Evolutionary conservation across 2,888 invertebrate species (phyloP).

Genomic region (Gandaritis pyraliata): DNA sequence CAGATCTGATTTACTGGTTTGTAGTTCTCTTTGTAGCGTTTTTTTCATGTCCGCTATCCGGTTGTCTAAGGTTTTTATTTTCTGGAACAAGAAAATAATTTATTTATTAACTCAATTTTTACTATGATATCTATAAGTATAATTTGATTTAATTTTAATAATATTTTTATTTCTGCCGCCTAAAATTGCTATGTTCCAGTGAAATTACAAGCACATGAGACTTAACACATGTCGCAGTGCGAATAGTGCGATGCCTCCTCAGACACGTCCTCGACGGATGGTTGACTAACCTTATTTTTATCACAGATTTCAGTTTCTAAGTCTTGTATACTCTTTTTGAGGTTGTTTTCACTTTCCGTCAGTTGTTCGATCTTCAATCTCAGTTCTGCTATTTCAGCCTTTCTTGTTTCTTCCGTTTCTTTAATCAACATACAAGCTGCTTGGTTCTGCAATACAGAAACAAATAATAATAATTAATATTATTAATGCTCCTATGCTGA

Average conservation of each 20-base stretch:
- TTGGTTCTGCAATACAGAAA: constrained; percentile 62
- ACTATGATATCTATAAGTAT: too few species aligned
- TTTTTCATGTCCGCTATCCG: constrained; percentile 95
- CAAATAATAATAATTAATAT: too few species aligned
- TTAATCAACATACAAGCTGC: constrained; percentile 79
- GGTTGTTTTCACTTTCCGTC: constrained; percentile 73
- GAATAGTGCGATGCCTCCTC: too few species aligned
- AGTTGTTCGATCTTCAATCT: constrained; percentile 71
- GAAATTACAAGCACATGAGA: too few species aligned
- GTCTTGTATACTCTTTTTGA: constrained; percentile 74
- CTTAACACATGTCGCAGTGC: too few species aligned
- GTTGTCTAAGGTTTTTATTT: constrained; percentile 94
- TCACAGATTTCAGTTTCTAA: constrained; percentile 85
- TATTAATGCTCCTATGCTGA: too few species aligned
- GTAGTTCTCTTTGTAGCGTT: constrained; percentile 93
- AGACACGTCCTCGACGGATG: too few species aligned
- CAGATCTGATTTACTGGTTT: constrained; percentile 85
- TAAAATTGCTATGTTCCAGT: too few species aligned
- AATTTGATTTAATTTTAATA: too few species aligned
- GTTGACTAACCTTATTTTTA: constrained; percentile 83
- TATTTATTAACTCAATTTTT: too few species aligned
- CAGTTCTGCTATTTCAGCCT: constrained; percentile 66
- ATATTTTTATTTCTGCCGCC: too few species aligned
- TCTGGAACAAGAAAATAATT: constrained; percentile 73
- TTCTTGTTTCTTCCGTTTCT: constrained; percentile 65